These are phyloP conservation scores for Thymallus thymallus DNA, from an alignment of 2,113 vertebrate species.

Conservation along the genomic window DNA sequence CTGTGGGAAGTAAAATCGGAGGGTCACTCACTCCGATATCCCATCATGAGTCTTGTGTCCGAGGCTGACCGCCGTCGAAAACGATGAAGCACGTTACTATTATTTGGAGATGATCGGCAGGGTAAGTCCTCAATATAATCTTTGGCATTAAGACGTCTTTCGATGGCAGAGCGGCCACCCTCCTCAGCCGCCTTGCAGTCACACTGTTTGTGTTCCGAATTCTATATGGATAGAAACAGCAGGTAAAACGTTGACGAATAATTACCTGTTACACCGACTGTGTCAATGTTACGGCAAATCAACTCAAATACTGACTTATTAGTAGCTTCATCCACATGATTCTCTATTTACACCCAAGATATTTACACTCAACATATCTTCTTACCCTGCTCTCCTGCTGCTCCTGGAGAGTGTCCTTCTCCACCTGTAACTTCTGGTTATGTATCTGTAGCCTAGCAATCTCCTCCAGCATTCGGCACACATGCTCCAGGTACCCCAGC, in stretches of 20 bases:
- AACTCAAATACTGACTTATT: background rate
- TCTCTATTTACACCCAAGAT: too few species aligned
- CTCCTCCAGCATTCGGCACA: slow-evolving; percentile 85
- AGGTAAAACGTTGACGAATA: slow-evolving; percentile 7
- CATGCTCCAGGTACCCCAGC: slow-evolving; percentile 83
- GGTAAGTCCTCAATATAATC: background rate
- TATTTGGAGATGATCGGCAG: slow-evolving; percentile 4
- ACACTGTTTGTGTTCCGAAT: slow-evolving; percentile 5
- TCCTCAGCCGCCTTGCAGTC: slow-evolving; percentile 8
- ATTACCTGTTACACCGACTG: background rate
- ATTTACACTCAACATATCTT: slow-evolving; percentile 3
- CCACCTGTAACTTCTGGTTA: slow-evolving; percentile 61
- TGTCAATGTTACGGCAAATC: background rate
- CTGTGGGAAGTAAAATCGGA: too few species aligned
- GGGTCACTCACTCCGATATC: slow-evolving; percentile 50
- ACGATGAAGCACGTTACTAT: slow-evolving; percentile 14
- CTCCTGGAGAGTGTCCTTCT: slow-evolving; percentile 40
- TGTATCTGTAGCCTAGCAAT: slow-evolving; percentile 75
- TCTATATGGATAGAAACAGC: slow-evolving; percentile 23
- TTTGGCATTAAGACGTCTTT: slow-evolving; percentile 11
- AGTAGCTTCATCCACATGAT: background rate
- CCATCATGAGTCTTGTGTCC: slow-evolving; percentile 38
- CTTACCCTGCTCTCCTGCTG: slow-evolving; percentile 38
- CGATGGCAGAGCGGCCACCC: background rate
- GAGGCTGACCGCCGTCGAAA: slow-evolving; percentile 62